Conservation (phyloP, 2,888 invertebrate species). For the Diplolepis rosae region DNA sequence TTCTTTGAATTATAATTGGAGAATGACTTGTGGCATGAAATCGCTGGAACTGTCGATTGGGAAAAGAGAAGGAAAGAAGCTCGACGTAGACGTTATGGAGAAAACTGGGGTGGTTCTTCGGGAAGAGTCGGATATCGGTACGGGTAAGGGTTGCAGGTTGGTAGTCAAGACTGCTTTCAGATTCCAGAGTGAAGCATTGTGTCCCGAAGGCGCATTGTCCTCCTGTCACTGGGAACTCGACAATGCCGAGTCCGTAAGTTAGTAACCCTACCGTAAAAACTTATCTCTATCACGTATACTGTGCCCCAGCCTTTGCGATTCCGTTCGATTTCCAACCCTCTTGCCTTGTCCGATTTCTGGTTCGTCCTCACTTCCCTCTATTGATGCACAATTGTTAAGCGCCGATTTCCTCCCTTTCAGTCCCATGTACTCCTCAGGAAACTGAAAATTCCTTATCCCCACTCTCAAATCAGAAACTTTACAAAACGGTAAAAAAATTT, state of each 20-base stretch:
- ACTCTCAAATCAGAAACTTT: neutral
- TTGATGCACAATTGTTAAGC: slow-evolving; percentile 9
- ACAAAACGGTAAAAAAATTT: neutral
- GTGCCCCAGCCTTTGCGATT: slow-evolving; percentile 37
- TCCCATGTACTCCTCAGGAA: neutral
- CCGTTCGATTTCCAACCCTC: slow-evolving; percentile 52
- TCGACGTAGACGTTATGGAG: neutral
- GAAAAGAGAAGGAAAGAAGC: neutral
- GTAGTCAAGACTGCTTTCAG: slow-evolving; percentile 61
- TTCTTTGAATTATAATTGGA: no score
- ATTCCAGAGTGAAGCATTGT: slow-evolving; percentile 67
- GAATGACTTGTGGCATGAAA: neutral
- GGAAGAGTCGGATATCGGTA: slow-evolving; percentile 24
- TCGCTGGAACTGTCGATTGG: neutral
- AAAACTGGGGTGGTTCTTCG: neutral
- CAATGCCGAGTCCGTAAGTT: slow-evolving; percentile 68
- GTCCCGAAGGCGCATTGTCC: slow-evolving; percentile 67
- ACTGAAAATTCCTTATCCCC: neutral
- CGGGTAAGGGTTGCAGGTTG: slow-evolving; percentile 52
- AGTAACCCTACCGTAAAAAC: slow-evolving; percentile 68
- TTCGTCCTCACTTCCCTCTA: slow-evolving; percentile 6
- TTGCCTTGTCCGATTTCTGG: slow-evolving; percentile 31
- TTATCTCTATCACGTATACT: slow-evolving; percentile 62
- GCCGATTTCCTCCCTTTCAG: slow-evolving; percentile 6
- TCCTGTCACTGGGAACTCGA: slow-evolving; percentile 63